Evolutionary conservation across 2,113 vertebrate genomes (phyloP).

Genomic region (Lathamus discolor): DNA sequence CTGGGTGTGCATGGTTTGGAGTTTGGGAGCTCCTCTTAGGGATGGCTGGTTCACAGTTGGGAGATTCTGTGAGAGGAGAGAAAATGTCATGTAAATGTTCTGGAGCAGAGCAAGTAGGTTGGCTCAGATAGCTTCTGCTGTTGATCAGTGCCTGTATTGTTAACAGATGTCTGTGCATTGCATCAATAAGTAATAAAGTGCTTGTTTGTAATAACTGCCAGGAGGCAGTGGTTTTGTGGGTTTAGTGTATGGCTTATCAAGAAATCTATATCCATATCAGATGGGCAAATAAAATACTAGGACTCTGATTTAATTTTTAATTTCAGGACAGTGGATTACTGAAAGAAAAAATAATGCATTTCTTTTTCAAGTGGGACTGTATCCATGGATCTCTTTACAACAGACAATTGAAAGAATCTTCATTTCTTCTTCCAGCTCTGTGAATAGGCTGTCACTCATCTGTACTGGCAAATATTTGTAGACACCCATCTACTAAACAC

Average conservation of each 20-base stretch:
- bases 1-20: not conserved
- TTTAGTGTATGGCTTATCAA: not conserved
- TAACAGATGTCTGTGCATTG: constrained; percentile 30
- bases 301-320: not conserved
- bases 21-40: not conserved
- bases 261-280: not conserved
- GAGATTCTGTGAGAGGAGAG: not conserved
- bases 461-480: not conserved
- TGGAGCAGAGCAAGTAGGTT: not conserved
- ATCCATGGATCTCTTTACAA: not conserved
- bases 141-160: not conserved
- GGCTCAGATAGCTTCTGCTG: not conserved
- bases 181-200: constrained; percentile 25
- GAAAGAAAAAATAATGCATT: not conserved
- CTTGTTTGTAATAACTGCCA: not conserved
- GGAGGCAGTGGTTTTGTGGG: not conserved
- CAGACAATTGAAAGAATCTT: not conserved
- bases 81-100: not conserved
- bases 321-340: not conserved
- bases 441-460: not conserved
- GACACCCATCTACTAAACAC: not conserved
- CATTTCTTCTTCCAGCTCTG: not conserved
- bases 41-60: not conserved
- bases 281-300: not conserved
- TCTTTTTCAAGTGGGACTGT: not conserved